A percentile compares a stretch with the other conserved stretches of the same genome.
Conservation (phyloP, 2,888 invertebrate species). For the Trissolcus japonicus region DNA sequence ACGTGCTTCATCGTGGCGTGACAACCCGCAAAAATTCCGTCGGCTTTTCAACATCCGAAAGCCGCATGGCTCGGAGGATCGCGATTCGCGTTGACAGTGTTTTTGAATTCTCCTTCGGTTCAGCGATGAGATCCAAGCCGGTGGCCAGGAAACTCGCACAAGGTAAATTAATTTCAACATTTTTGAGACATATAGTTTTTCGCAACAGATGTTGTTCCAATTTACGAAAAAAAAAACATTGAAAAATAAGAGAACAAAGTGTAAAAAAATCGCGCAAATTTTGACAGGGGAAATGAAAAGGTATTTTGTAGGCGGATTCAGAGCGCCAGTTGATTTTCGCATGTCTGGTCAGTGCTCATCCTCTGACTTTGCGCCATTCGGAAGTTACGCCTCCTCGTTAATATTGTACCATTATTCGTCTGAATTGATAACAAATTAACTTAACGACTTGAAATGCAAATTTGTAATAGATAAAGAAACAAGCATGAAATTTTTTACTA, state of each 20-base stretch:
- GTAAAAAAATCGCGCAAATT: too few relatives aligned
- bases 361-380: constrained; percentile 55
- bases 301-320: constrained; percentile 65
- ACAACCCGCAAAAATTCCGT: constrained; percentile 5
- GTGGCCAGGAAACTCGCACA: constrained; percentile 84
- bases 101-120: constrained; percentile 65
- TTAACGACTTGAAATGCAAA: constrained; percentile 35
- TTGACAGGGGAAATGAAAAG: too few relatives aligned
- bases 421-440: constrained; percentile 12
- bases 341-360: constrained; percentile 68
- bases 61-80: constrained; percentile 72
- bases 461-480: constrained; percentile 41
- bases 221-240: too few relatives aligned
- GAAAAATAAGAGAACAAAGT: too few relatives aligned
- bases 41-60: constrained; percentile 11
- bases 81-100: constrained; percentile 67
- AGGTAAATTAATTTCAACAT: constrained; percentile 75
- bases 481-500: constrained; percentile 41
- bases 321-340: constrained; percentile 59
- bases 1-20: background rate
- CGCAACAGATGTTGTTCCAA: too few relatives aligned
- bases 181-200: too few relatives aligned
- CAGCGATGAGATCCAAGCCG: constrained; percentile 84
- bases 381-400: constrained; percentile 63
- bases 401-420: constrained; percentile 11